Conservation (phyloP, 2,113 vertebrate species). For the Prunella fulvescens region DNA sequence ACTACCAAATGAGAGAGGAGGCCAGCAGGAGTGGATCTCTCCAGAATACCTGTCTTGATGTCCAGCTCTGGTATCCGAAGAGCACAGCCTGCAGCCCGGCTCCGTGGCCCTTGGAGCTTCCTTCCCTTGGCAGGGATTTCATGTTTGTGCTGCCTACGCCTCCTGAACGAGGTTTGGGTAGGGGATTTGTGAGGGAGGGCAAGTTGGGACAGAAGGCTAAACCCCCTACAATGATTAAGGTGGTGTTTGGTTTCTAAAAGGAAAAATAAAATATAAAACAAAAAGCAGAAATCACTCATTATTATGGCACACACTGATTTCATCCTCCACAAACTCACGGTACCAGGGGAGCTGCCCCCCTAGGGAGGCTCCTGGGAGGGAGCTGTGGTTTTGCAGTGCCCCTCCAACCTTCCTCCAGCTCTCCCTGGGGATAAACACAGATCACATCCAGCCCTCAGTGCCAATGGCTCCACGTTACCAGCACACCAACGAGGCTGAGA, state of each 20-base stretch:
- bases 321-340: background rate
- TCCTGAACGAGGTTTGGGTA: slow-evolving; percentile 65
- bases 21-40: background rate
- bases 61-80: slow-evolving; percentile 75
- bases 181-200: slow-evolving; percentile 79
- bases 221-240: slow-evolving; percentile 73
- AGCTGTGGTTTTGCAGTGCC: background rate
- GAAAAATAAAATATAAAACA: slow-evolving; percentile 21
- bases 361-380: background rate
- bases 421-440: background rate
- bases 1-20: background rate
- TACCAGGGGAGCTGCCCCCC: background rate
- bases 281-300: slow-evolving; percentile 3
- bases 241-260: slow-evolving; percentile 76
- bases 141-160: slow-evolving; percentile 55
- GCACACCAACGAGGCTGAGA: fast-evolving
- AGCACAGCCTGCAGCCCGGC: slow-evolving; percentile 57
- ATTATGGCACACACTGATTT: background rate
- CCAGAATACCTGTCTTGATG: slow-evolving; percentile 84
- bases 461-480: fast-evolving
- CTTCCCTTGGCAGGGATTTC: slow-evolving; percentile 50
- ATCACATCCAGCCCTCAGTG: background rate
- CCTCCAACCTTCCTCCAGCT: background rate
- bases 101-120: slow-evolving; percentile 56
- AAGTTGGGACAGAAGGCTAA: slow-evolving; percentile 86